These are phyloP conservation scores for Hydrolagus affinis DNA, from an alignment of 2,113 vertebrate genomes.

Conservation along the genomic window DNA sequence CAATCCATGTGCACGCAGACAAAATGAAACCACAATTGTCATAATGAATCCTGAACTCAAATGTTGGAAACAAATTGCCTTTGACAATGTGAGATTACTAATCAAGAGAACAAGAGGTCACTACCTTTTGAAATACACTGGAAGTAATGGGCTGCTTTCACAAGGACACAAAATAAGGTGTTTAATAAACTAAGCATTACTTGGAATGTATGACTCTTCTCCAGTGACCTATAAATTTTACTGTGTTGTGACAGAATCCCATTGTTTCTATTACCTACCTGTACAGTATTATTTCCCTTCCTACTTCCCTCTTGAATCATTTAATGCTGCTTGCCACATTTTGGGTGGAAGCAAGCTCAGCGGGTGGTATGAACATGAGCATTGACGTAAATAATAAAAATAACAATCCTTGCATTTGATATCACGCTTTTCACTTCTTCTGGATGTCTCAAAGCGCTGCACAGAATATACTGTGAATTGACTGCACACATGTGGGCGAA, in stretches of 20 bases:
- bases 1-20: not conserved
- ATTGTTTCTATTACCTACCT: too few relatives aligned
- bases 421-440: too few relatives aligned
- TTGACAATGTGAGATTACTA: not conserved
- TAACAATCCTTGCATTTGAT: too few relatives aligned
- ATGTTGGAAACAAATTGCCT: not conserved
- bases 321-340: not conserved
- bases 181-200: not conserved
- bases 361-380: too few relatives aligned
- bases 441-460: too few relatives aligned
- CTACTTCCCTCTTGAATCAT: not conserved
- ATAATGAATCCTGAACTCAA: not conserved
- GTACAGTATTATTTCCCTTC: not conserved
- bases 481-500: too few relatives aligned
- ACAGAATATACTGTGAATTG: too few relatives aligned
- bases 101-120: not conserved
- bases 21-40: not conserved
- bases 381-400: too few relatives aligned
- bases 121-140: not conserved
- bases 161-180: not conserved
- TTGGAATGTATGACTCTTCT: not conserved
- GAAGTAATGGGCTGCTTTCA: not conserved
- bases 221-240: not conserved
- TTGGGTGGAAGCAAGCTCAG: too few relatives aligned
- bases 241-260: not conserved